Conservation (phyloP, 2,797 vertebrate genomes). For the Chaunax sp. region DNA sequence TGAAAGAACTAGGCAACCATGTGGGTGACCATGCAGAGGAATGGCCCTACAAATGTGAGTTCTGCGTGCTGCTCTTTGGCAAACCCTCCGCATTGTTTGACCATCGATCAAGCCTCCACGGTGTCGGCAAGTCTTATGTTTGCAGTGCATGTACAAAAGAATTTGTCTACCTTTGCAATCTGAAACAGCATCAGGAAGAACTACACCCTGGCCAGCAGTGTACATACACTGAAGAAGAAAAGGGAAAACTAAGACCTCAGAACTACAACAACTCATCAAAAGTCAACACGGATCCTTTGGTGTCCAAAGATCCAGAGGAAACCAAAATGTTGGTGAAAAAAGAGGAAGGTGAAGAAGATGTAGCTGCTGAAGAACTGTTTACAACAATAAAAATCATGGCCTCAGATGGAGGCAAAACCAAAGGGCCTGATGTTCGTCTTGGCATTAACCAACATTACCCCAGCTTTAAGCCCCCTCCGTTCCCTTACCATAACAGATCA, state of each 20-base stretch:
- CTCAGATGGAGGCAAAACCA: constrained; percentile 88
- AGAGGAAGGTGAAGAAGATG: constrained; percentile 79
- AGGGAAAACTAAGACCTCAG: constrained; percentile 94
- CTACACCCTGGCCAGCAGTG: constrained; percentile 93
- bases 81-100: constrained; percentile 89
- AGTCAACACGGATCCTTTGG: constrained; percentile 34
- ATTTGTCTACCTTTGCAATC: constrained; percentile 97
- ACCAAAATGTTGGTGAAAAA: constrained; percentile 67
- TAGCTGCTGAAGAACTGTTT: constrained; percentile 90
- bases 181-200: constrained; percentile 97
- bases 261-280: constrained; percentile 91
- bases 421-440: constrained; percentile 94
- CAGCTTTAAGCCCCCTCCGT: constrained; percentile 97
- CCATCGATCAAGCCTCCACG: constrained; percentile 93
- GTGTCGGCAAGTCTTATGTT: constrained; percentile 94
- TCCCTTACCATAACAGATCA: constrained; percentile 97
- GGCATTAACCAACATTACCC: constrained; percentile 99
- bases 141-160: constrained; percentile 95
- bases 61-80: constrained; percentile 95
- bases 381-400: constrained; percentile 97
- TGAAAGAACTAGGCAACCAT: constrained; percentile 95
- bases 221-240: constrained; percentile 92
- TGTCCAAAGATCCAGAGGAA: constrained; percentile 40
- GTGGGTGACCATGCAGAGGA: constrained; percentile 91
- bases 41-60: constrained; percentile 99